Evolutionary conservation across 2,797 vertebrate species (phyloP).

Genomic region (Halcyon badia): DNA sequence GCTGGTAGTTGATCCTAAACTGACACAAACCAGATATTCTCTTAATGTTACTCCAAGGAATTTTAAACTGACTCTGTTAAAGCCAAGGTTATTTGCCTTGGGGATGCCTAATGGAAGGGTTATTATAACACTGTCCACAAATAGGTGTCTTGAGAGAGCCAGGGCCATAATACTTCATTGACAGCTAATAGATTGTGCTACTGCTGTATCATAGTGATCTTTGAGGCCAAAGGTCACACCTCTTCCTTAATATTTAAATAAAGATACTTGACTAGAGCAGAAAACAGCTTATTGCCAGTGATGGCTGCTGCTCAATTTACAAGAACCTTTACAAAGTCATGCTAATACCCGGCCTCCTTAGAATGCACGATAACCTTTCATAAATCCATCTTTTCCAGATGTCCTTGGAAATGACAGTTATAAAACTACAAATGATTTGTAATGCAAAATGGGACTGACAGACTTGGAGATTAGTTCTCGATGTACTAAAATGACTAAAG

Average conservation of each 20-base stretch:
- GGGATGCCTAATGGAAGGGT: constrained; percentile 90
- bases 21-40: constrained; percentile 85
- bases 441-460: constrained; percentile 90
- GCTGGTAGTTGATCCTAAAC: constrained; percentile 80
- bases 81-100: constrained; percentile 88
- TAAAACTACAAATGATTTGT: constrained; percentile 93
- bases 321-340: constrained; percentile 89
- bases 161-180: constrained; percentile 79
- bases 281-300: constrained; percentile 83
- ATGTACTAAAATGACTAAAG: constrained; percentile 79
- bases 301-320: constrained; percentile 88
- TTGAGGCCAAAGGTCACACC: constrained; percentile 84
- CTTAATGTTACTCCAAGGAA: constrained; percentile 89
- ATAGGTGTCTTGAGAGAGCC: constrained; percentile 85
- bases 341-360: constrained; percentile 89
- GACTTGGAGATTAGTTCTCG: constrained; percentile 82
- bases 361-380: constrained; percentile 89
- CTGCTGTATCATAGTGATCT: constrained; percentile 86
- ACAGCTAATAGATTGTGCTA: constrained; percentile 86
- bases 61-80: constrained; percentile 93
- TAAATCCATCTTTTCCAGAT: constrained; percentile 90
- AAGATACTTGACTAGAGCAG: constrained; percentile 88
- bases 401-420: constrained; percentile 93
- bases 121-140: constrained; percentile 90
- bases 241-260: constrained; percentile 88